Percentiles rank a stretch among this genome's conserved stretches.
These are phyloP conservation scores for Athalia circularis DNA, from an alignment of 2,888 invertebrate species.

Conservation along the genomic window DNA sequence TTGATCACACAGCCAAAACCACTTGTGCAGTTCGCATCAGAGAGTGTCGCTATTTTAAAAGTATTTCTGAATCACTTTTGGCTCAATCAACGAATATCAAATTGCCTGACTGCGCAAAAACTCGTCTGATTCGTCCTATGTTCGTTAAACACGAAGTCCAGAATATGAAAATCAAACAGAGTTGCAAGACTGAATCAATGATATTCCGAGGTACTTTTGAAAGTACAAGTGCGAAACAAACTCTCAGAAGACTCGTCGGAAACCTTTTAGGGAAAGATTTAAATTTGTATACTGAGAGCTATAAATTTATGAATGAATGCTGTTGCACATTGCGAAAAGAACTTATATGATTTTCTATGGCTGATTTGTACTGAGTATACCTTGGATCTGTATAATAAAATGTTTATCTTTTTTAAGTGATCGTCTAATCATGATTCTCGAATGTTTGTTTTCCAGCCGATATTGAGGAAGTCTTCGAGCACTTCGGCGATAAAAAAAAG, in stretches of 20 bases:
- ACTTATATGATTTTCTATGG: neutral
- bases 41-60: conserved; percentile 1
- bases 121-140: neutral
- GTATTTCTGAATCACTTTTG: conserved; percentile 31
- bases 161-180: conserved; percentile 10
- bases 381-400: conserved; percentile 35
- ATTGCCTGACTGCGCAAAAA: neutral
- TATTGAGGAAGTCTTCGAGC: conserved; percentile 58
- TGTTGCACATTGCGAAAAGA: neutral
- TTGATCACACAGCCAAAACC: neutral
- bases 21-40: neutral
- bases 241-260: conserved; percentile 17
- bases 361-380: conserved; percentile 15
- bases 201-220: neutral
- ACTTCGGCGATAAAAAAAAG: conserved; percentile 60
- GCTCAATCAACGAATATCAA: neutral
- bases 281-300: conserved; percentile 5
- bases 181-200: conserved; percentile 10
- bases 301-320: conserved; percentile 19
- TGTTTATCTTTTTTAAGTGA: conserved; percentile 12
- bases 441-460: conserved; percentile 59
- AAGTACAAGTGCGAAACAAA: conserved; percentile 25
- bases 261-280: conserved; percentile 22
- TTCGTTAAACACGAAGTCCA: neutral
- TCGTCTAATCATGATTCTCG: conserved; percentile 11